Evolutionary conservation across 2,797 vertebrate species (phyloP).

Genomic region (Xenops minutus): DNA sequence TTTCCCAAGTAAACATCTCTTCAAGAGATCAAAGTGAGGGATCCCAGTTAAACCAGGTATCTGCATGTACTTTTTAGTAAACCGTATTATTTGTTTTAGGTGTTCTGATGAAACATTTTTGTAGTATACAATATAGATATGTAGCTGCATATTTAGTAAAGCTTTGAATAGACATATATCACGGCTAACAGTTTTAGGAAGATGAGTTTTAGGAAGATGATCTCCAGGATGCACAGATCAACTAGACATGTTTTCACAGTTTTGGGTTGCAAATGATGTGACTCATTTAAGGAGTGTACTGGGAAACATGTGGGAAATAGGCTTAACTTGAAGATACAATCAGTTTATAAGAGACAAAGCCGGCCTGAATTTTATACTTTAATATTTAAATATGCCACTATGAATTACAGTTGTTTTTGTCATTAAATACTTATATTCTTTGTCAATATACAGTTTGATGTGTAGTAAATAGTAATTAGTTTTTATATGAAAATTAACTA

Average conservation of each 20-base stretch:
- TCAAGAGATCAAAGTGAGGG: not conserved
- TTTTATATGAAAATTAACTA: conserved; percentile 1
- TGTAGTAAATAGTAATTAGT: not conserved
- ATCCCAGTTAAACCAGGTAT: not conserved
- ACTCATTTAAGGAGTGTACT: not conserved
- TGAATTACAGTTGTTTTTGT: not conserved
- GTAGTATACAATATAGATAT: not conserved
- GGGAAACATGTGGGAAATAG: not conserved
- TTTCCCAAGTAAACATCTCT: not conserved
- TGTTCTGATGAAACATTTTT: not conserved
- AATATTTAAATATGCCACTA: not conserved
- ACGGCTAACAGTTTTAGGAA: not conserved
- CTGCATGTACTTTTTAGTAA: not conserved
- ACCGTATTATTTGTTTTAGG: not conserved
- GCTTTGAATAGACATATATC: not conserved
- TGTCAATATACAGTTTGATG: not conserved
- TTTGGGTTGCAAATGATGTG: not conserved
- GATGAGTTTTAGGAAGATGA: not conserved
- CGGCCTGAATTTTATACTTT: not conserved
- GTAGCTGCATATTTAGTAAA: not conserved
- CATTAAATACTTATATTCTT: not conserved
- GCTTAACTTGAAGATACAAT: not conserved
- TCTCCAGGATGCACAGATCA: not conserved
- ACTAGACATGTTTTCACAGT: not conserved
- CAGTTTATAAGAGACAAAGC: not conserved